phyloP scores from a whole-genome alignment of 2,113 vertebrate genomes.

The Grantiella picta region DNA sequence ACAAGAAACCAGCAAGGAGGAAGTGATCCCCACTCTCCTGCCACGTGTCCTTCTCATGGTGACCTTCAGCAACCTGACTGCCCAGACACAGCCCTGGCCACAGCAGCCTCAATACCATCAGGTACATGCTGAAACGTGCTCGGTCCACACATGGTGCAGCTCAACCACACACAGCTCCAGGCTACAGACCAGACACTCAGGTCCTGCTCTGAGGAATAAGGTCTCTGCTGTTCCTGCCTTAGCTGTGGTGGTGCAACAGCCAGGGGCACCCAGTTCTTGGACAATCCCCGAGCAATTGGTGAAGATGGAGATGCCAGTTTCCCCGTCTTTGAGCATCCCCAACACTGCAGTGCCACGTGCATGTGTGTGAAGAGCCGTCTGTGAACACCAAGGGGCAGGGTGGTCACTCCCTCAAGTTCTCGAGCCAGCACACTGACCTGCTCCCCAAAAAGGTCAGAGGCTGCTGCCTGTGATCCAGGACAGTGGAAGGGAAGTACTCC shows the following conservation, averaged over 20 bases:
- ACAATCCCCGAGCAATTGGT: background rate
- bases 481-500: background rate
- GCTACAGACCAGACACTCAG: accelerated
- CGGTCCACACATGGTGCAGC: background rate
- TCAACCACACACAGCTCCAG: background rate
- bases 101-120: background rate
- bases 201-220: background rate
- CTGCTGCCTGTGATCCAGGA: background rate
- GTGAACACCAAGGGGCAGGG: background rate
- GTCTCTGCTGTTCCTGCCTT: background rate
- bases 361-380: accelerated
- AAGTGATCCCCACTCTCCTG: accelerated
- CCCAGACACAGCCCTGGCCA: background rate
- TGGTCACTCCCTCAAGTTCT: background rate
- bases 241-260: background rate
- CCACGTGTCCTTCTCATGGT: background rate
- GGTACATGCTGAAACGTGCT: accelerated
- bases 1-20: background rate
- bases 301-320: background rate
- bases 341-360: accelerated
- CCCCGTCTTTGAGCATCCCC: background rate
- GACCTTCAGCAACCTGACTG: background rate
- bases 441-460: accelerated
- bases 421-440: accelerated
- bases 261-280: background rate